Percentiles rank a stretch among this genome's conserved stretches.
Conservation (phyloP, 1,140 invertebrate genomes). For the Pinna nobilis region DNA sequence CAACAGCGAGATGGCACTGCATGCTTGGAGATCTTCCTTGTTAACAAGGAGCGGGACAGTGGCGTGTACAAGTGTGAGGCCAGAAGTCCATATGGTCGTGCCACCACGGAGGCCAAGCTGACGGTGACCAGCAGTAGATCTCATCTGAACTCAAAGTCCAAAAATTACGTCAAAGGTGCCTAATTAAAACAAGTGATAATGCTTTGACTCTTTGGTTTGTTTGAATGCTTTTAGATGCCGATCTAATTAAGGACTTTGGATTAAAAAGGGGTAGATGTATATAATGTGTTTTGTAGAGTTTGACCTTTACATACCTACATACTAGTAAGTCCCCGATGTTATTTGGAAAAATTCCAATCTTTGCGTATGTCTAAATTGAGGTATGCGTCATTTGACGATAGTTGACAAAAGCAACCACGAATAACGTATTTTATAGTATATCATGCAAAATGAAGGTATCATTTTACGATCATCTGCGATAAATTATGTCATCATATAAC, state of each 20-base stretch:
- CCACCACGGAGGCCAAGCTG: slow-evolving; percentile 26
- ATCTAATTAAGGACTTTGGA: not conserved
- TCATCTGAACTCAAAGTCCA: not conserved
- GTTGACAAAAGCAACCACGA: too few species aligned
- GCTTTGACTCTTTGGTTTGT: not conserved
- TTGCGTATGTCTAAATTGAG: too few species aligned
- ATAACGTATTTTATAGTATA: too few species aligned
- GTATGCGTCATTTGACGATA: too few species aligned
- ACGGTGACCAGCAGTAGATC: slow-evolving; percentile 13
- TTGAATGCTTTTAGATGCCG: too few species aligned
- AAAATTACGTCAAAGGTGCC: not conserved
- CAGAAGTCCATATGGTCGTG: slow-evolving; percentile 18
- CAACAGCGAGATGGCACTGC: slow-evolving; percentile 26
- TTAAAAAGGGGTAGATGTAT: not conserved
- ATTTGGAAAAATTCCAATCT: too few species aligned
- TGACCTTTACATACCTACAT: too few species aligned
- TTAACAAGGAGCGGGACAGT: slow-evolving; percentile 15
- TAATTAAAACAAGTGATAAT: not conserved
- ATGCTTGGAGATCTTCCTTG: slow-evolving; percentile 24
- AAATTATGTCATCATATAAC: too few species aligned
- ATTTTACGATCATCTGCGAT: too few species aligned
- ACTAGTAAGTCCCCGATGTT: too few species aligned
- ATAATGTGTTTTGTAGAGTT: not conserved
- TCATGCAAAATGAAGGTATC: too few species aligned
- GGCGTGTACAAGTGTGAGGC: slow-evolving; percentile 36